A percentile compares a stretch with the other conserved stretches of the same genome.
Conservation (phyloP, 2,797 vertebrate genomes). For the Artibeus lituratus region DNA sequence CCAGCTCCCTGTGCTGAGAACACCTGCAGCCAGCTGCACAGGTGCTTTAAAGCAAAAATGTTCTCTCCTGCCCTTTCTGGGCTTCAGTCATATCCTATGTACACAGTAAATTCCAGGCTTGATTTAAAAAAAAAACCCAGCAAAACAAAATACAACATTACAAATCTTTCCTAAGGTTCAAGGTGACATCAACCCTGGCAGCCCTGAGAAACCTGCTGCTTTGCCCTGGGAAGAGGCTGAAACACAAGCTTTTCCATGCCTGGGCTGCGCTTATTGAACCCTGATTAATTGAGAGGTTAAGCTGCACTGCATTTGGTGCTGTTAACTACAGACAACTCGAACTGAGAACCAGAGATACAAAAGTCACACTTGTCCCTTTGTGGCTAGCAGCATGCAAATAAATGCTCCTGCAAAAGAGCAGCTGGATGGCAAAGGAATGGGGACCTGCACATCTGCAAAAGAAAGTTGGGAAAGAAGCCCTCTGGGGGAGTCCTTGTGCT, state of each 20-base stretch:
- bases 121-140: background rate
- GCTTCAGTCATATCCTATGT: background rate
- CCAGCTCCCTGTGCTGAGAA: background rate
- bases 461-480: constrained; percentile 63
- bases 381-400: background rate
- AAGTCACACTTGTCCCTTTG: background rate
- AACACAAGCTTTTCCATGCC: background rate
- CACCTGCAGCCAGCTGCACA: background rate
- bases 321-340: background rate
- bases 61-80: background rate
- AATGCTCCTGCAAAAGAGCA: background rate
- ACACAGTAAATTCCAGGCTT: background rate
- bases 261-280: background rate
- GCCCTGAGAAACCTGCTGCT: background rate
- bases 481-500: background rate
- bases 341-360: background rate
- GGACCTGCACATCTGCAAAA: background rate
- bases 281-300: constrained; percentile 13
- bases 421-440: background rate
- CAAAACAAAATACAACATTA: background rate
- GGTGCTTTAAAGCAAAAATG: background rate
- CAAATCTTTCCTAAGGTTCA: constrained; percentile 60
- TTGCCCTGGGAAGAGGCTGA: background rate
- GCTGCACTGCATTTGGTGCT: background rate
- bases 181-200: background rate